Conservation (phyloP, 2,888 invertebrate genomes). For the Mythimna ferrago region DNA sequence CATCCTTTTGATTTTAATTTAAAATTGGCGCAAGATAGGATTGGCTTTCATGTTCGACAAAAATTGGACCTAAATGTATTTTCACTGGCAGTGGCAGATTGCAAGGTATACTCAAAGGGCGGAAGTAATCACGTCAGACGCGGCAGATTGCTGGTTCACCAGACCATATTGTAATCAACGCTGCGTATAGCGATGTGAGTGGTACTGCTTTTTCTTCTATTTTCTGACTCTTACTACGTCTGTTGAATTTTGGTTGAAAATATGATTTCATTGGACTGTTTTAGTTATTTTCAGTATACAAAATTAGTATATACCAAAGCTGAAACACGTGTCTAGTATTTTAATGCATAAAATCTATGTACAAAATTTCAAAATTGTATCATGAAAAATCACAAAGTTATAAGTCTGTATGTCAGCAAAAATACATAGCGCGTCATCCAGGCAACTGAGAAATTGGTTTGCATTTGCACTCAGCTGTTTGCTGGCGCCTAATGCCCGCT, state of each 20-base stretch:
- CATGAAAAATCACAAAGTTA: too few relatives aligned
- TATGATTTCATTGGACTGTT: background rate
- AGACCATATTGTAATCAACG: slow-evolving; percentile 37
- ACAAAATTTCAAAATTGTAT: too few relatives aligned
- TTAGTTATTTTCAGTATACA: background rate
- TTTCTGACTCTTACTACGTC: background rate
- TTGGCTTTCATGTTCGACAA: slow-evolving; percentile 8
- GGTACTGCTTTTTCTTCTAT: slow-evolving; percentile 8
- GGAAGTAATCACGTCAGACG: slow-evolving; percentile 31
- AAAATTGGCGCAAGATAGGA: background rate
- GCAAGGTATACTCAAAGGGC: slow-evolving; percentile 15
- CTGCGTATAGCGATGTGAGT: background rate
- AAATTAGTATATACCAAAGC: too few relatives aligned
- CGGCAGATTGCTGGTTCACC: slow-evolving; percentile 1
- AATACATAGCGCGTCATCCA: too few relatives aligned
- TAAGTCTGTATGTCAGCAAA: too few relatives aligned
- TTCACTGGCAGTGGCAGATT: slow-evolving; percentile 15
- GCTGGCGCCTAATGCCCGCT: too few relatives aligned
- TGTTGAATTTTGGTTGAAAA: slow-evolving; percentile 6
- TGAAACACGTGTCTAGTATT: too few relatives aligned
- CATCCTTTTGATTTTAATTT: background rate
- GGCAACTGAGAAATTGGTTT: too few relatives aligned
- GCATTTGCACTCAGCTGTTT: too few relatives aligned
- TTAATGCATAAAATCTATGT: too few relatives aligned
- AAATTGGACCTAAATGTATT: slow-evolving; percentile 16